These are phyloP conservation scores for Bathynomus jamesi DNA, from an alignment of 1,140 invertebrate species.

Conservation along the genomic window DNA sequence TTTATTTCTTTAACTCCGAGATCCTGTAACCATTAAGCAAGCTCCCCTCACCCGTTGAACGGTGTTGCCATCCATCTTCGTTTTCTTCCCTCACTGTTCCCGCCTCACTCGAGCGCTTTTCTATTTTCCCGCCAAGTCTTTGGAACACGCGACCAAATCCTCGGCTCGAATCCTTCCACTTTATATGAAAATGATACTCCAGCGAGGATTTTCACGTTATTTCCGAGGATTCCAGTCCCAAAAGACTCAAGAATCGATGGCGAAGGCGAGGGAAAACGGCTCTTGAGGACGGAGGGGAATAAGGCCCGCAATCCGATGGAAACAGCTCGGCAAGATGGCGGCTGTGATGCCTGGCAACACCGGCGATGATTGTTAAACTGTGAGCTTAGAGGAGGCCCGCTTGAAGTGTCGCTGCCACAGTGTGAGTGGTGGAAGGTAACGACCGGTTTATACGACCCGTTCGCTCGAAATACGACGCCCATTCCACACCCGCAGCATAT, in stretches of 20 bases:
- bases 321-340: neutral
- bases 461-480: neutral
- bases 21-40: neutral
- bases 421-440: neutral
- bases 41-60: neutral
- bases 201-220: neutral
- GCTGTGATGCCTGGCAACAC: neutral
- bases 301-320: neutral
- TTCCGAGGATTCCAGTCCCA: neutral
- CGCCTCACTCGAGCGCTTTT: neutral
- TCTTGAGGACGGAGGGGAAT: neutral
- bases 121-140: neutral
- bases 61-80: neutral
- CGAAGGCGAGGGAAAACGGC: neutral
- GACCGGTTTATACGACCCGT: neutral
- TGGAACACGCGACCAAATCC: neutral
- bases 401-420: neutral
- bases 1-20: neutral
- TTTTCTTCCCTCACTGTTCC: neutral
- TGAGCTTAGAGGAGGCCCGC: neutral
- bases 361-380: neutral
- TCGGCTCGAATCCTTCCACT: neutral
- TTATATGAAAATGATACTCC: conserved; percentile 1
- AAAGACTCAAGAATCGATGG: neutral
- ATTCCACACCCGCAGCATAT: neutral